Conservation (phyloP, 1,140 invertebrate species). For the Lineus longissimus region DNA sequence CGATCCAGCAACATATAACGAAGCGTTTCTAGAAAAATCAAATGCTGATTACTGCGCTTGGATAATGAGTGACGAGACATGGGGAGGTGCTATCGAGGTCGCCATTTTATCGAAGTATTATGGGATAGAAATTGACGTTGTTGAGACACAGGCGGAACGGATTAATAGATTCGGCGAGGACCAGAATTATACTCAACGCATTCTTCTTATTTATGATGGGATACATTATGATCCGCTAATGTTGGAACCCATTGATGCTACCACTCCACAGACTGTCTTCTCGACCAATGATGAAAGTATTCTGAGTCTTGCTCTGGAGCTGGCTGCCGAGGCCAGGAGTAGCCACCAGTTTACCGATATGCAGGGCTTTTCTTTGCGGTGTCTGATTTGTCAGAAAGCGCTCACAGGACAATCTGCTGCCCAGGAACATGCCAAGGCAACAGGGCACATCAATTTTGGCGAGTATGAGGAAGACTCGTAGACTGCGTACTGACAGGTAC, state of each 20-base stretch:
- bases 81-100: constrained; percentile 94
- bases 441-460: constrained; percentile 82
- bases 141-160: constrained; percentile 83
- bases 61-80: constrained; percentile 58
- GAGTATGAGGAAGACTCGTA: constrained; percentile 56
- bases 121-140: constrained; percentile 87
- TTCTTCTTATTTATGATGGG: constrained; percentile 91
- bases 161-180: constrained; percentile 94
- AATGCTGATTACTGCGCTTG: constrained; percentile 77
- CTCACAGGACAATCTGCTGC: constrained; percentile 76
- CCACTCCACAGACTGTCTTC: constrained; percentile 66
- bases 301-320: constrained; percentile 72
- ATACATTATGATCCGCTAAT: constrained; percentile 94
- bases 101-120: constrained; percentile 84
- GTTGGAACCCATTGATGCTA: constrained; percentile 64
- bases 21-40: constrained; percentile 81
- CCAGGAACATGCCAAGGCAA: constrained; percentile 76
- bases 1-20: constrained; percentile 74
- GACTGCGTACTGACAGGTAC: too few species aligned
- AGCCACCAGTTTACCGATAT: constrained; percentile 86
- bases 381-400: constrained; percentile 70
- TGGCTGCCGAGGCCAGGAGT: constrained; percentile 81
- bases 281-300: constrained; percentile 67
- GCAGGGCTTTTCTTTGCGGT: constrained; percentile 78
- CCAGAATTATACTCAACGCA: constrained; percentile 75